Evolutionary conservation across 2,888 invertebrate species (phyloP), one percentile per base, ranked within the genome.

Genomic region (Clitarchus hookeri): DNA sequence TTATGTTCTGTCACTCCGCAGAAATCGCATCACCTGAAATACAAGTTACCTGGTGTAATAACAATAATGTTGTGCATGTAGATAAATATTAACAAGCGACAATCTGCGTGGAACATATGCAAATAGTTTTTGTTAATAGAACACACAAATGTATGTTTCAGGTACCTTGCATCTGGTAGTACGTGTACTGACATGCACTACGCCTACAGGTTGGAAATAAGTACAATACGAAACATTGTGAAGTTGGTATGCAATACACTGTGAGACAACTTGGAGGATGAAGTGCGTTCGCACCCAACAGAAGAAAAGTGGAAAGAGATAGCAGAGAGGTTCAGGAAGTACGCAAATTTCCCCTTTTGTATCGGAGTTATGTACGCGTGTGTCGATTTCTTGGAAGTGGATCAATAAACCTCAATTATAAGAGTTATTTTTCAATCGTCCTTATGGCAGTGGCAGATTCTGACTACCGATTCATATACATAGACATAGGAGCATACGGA

Each of bases 131-230:
- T 48, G 48, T 48, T 48, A 48, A 48, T 48, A 48, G 6, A 48
- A n/a, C n/a, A 48, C 48, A 48, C 6, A 48, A 48, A 48, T 48
- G 48, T 48, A 12, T 83, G 83, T 83, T 83, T 44, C 26, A 83
- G 83, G 44, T 83, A 83, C 13, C 83, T 83, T 11, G 9, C 83
- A 83, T 26, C 26, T 83, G 83, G 13, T 27, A 83, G 25, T 83
- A 83, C 83, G 27, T 83, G 16, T 83, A 44, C 27, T n/a, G 83
- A 83, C 83, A 26, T 83, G 83, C 27, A 83, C 83, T 48, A 48
- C 12, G 25, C 26, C 83, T 83, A 83, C 13, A 83, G 13, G 27
- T 27, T 83, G 83, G 83, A 26, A 27, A 27, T 36, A 83, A 83
- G 27, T 36, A 83, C 83, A n/a, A n/a, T n/a, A n/a, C n/a, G n/a